Base-by-base conservation (phyloP, 2,113 vertebrate species). In the Calidris pugnax region DNA sequence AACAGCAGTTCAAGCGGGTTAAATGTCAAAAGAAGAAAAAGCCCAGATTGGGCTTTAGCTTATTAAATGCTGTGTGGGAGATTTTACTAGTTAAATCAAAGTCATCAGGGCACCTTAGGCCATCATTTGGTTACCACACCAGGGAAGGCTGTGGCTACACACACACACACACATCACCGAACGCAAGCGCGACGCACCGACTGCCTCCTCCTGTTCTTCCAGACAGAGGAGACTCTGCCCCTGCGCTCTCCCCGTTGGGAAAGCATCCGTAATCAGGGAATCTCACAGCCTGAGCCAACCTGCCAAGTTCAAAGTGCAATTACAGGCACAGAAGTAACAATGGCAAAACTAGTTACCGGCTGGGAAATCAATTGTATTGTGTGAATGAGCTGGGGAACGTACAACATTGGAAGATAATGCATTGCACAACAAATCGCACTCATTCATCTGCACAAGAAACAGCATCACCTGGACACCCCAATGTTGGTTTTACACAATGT, bases 51-150 rank as follows among this genome's bases (percentile, higher is more conserved):
- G 43, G 53, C 26, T 92, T 79, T 22, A 79, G 73, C 37, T 91
- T 75, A 81, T 79, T 89, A 85, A 87, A 85, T 14, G 23, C 8
- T 69, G 39, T 28, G 77, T 57, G 50, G 77, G 69, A 92, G 62
- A 91, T 53, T 92, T 87, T 79, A 62, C 89, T 57, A 79, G 39
- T 18, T 66, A 89, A 89, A 85, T 37, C 76, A 73, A 81, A 92
- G 62, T 63, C 77, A 95, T 64, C 62, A 53, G 33, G 32, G 57
- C 47, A 89, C n/a, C 80, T 87, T 35, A 85, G 57, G 57, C 60
- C 88, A 89, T 76, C 80, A 41, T 81, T 94, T 85, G 76, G 41
- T 85, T 93, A 85, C 80, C 77, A 85, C 68, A 90, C 19, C 35
- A 48, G 51, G 56, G 62, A 78, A 71, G 76, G 57, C 1, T 92